Base-by-base conservation (phyloP, 2,113 vertebrate species). In the Solea senegalensis region DNA sequence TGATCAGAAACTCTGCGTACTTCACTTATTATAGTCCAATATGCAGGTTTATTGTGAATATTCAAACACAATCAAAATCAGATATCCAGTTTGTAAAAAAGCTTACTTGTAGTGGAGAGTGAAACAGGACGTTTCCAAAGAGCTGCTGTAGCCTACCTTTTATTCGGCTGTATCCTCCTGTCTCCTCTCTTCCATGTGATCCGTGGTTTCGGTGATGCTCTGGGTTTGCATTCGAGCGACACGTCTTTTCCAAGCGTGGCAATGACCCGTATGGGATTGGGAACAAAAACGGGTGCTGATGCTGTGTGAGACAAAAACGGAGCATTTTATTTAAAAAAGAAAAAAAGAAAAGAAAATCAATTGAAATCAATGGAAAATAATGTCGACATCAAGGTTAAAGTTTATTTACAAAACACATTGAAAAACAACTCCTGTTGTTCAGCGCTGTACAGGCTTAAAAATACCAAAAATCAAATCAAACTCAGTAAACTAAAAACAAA, bases 141-240 rank as follows among this genome's bases (percentile, higher is more conserved):
- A 43, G 7, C 1, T 21, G 11, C 40, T 26, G 40, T 77, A 13
- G 45, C 45, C 12, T 14, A 99, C 97, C 97, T 96, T 92, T 94
- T 96, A 84, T 55, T 98, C 16, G 92, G 94, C 85, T 93, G 94
- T 41, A 98, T 55, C 0, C 88, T 82, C 69, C 92, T 92, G 83
- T 97, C 96, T 75, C 92, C 96, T 90, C 96, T 98, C 86, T 84
- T 97, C 97, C 97, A 99, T 3, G 92, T 94, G 74, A 97, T 94
- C 27, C 90, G 72, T n/a, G 97, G 95, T 80, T 96, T 98, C 49
- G 97, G 97, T 58, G 97, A 98, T 0, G 95, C 97, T 79, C 94
- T 88, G 1, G 97, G 96, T 83, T 95, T 95, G 85, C 97, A 99
- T 39, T 97, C 96, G 26, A 98, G 89, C 9, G 91, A 63, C 15